Base-by-base conservation (phyloP, 2,888 invertebrate genomes). In the Apotomis capreana region DNA sequence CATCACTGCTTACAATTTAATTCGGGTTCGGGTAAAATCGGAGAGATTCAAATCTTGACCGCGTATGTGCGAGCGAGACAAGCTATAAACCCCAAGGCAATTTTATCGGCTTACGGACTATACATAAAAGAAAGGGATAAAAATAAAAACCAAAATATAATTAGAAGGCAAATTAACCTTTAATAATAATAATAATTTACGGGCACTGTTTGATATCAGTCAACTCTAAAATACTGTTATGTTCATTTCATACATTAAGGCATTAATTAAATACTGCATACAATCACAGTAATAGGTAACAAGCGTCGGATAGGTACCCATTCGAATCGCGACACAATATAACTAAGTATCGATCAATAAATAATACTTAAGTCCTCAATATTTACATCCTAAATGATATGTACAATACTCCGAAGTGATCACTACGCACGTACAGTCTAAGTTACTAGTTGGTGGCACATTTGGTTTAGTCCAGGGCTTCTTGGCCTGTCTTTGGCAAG, bases 401-500 rank as follows among this genome's bases (percentile, higher is more conserved):
- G 88, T 91, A 91, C 89, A 91, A 85, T 82, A 88, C 88, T 81
- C 82, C 78, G 74, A 78, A 78, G 74, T 78, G 80, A 78, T 81
- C 78, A 80, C 79, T 80, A 79, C 78, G 71, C 77, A 70, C 75
- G 73, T 75, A 84, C 83, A 87, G 84, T 87, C 87, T 89, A 89
- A 85, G 88, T 89, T 87, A 88, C 88, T 90, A 90, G 76, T 81
- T 83, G 83, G 74, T 74, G 80, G 79, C 81, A 81, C 80, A 6
- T 40, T 40, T 82, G 75, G 76, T 80, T 87, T 94, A 96, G 85
- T 95, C 96, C 85, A 96, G 87, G 55, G 96, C 95, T 82, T 95
- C 95, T 83, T 95, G 95, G 78, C 96, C 96, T 74, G 96, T 96
- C 88, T 94, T 96, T 81, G 96, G 96, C 85, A 97, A 93, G 85